Conservation (phyloP, 2,797 vertebrate species). For the Petrocephalus schoutedeni region DNA sequence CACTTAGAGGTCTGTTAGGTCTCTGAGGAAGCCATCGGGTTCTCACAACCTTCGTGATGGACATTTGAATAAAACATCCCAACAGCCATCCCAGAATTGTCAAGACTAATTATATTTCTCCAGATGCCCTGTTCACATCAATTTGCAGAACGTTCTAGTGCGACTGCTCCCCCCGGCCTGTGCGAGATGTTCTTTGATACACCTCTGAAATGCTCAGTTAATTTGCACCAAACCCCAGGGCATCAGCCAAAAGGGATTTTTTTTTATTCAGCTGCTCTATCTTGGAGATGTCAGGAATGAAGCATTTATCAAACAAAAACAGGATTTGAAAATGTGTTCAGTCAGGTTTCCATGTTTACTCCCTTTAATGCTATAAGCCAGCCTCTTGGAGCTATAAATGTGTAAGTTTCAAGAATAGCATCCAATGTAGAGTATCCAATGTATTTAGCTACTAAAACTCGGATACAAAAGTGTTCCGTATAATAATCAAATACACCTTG, state of each 20-base stretch:
- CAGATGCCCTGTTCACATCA: conserved; percentile 15
- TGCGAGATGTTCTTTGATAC: not conserved
- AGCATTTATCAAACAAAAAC: not conserved
- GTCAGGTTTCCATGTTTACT: not conserved
- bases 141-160: not conserved
- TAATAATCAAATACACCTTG: not conserved
- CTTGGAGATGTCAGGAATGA: not conserved
- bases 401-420: not conserved
- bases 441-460: not conserved
- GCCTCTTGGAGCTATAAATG: not conserved
- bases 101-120: conserved; percentile 11
- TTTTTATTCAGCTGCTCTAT: not conserved
- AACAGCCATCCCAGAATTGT: conserved; percentile 6
- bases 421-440: not conserved
- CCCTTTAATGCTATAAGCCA: not conserved
- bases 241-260: not conserved
- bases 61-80: conserved; percentile 11
- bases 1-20: not conserved
- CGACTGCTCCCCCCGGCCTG: not conserved
- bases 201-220: not conserved
- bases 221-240: not conserved
- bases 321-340: not conserved
- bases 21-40: not conserved
- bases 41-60: not conserved
- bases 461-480: not conserved